Evolutionary conservation across 1,140 invertebrate genomes (phyloP).

Genomic region (Ceratoteleas bidentatus): DNA sequence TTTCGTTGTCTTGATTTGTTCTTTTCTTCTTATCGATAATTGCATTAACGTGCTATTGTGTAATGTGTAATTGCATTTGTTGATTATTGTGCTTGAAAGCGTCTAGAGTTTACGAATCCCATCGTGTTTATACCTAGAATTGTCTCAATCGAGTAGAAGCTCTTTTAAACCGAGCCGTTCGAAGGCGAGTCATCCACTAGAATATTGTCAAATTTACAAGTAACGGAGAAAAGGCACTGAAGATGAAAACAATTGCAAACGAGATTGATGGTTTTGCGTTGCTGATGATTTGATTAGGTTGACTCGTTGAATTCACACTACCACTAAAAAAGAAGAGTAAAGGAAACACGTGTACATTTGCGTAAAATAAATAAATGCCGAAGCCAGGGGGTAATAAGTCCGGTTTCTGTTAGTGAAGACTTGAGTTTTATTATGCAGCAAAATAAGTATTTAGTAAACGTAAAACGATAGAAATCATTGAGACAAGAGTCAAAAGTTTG

Average conservation of each 20-base stretch:
- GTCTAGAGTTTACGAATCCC: constrained; percentile 57
- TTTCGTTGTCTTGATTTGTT: constrained; percentile 17
- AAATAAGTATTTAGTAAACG: too few species aligned
- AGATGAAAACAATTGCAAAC: constrained; percentile 24
- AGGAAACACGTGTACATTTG: constrained; percentile 32
- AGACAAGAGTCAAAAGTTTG: too few species aligned
- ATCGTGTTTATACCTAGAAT: constrained; percentile 62
- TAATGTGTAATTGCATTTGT: constrained; percentile 60
- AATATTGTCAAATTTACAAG: constrained; percentile 55
- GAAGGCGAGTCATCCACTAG: constrained; percentile 52
- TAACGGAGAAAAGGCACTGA: background rate
- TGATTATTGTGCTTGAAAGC: constrained; percentile 56
- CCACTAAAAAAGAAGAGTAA: constrained; percentile 12
- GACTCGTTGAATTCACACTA: constrained; percentile 15
- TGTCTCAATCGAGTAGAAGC: constrained; percentile 62
- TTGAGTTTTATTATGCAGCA: too few species aligned
- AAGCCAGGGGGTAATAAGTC: too few species aligned
- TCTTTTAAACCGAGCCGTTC: constrained; percentile 58
- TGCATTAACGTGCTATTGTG: constrained; percentile 56
- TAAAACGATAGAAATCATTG: too few species aligned
- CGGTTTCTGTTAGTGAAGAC: too few species aligned
- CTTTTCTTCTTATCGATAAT: constrained; percentile 27
- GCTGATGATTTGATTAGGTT: constrained; percentile 17
- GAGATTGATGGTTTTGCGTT: constrained; percentile 31
- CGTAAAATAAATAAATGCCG: too few species aligned